Conservation (phyloP, 2,888 invertebrate genomes). For the Nephrotoma guestfalica region DNA sequence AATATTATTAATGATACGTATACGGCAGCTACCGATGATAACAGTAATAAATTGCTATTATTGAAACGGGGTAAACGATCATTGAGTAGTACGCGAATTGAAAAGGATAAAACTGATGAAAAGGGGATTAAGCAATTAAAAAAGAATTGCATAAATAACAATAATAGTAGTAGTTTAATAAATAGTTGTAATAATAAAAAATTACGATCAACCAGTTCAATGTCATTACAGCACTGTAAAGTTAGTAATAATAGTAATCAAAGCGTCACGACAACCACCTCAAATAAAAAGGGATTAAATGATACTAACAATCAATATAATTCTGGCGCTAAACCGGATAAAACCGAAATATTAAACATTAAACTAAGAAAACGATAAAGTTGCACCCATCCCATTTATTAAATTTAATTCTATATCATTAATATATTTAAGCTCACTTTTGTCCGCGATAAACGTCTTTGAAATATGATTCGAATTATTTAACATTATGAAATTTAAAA, state of each 20-base stretch:
- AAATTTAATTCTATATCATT: no score
- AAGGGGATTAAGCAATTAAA: not conserved
- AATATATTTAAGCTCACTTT: no score
- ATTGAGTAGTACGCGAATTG: constrained; percentile 31
- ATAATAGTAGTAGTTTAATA: not conserved
- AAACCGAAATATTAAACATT: not conserved
- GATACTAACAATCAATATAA: not conserved
- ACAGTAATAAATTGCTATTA: constrained; percentile 12
- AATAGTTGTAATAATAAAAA: not conserved
- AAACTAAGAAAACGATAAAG: not conserved
- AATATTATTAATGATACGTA: constrained; percentile 11
- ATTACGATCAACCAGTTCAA: not conserved
- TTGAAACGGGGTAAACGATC: constrained; percentile 31
- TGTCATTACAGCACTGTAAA: not conserved
- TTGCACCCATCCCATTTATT: not conserved
- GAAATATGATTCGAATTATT: no score
- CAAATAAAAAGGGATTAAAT: not conserved
- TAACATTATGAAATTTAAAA: no score
- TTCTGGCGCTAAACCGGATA: not conserved
- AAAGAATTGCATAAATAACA: not conserved
- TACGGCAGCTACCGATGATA: not conserved
- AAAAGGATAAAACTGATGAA: constrained; percentile 32
- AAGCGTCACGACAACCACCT: not conserved
- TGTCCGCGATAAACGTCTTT: no score
- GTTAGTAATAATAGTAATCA: not conserved